These are phyloP conservation scores for Planiliza haematocheilus DNA, from an alignment of 2,113 vertebrate species.

Conservation along the genomic window DNA sequence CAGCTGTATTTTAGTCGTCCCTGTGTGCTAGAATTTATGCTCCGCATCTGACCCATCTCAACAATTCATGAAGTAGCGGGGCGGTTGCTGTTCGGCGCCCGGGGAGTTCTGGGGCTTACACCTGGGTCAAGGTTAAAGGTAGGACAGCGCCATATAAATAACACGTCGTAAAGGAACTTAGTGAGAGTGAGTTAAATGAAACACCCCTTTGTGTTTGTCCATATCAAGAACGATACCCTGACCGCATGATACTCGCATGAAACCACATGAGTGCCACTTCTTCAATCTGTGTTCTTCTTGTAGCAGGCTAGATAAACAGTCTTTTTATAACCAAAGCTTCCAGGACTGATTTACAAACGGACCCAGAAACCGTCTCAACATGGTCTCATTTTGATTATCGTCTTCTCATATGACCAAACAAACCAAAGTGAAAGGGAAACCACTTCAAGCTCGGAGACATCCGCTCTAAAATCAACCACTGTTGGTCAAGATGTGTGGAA, in stretches of 20 bases:
- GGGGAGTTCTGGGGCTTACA: slow-evolving; percentile 38
- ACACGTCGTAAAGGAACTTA: not conserved
- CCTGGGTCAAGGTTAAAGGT: slow-evolving; percentile 51
- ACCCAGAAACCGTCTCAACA: slow-evolving; percentile 46
- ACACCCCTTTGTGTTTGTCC: not conserved
- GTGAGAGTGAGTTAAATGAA: not conserved
- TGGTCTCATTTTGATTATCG: slow-evolving; percentile 42
- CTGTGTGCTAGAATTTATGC: slow-evolving; percentile 30
- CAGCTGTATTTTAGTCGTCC: slow-evolving; percentile 54
- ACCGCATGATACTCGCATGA: too few relatives aligned
- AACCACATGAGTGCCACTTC: too few relatives aligned
- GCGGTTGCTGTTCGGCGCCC: slow-evolving; percentile 28
- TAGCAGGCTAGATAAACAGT: not conserved
- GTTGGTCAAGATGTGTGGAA: slow-evolving; percentile 2
- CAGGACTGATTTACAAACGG: slow-evolving; percentile 49
- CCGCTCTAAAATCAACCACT: slow-evolving; percentile 7
- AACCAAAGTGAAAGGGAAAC: slow-evolving; percentile 32
- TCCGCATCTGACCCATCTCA: slow-evolving; percentile 47
- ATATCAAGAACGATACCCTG: not conserved
- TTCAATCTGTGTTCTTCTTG: not conserved
- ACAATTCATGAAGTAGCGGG: slow-evolving; percentile 42
- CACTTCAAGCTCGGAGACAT: slow-evolving; percentile 24
- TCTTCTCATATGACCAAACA: slow-evolving; percentile 51
- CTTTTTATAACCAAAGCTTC: slow-evolving; percentile 27
- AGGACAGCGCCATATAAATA: slow-evolving; percentile 48